Evolutionary conservation across 2,113 vertebrate species (phyloP).

Genomic region (Platysteira castanea): DNA sequence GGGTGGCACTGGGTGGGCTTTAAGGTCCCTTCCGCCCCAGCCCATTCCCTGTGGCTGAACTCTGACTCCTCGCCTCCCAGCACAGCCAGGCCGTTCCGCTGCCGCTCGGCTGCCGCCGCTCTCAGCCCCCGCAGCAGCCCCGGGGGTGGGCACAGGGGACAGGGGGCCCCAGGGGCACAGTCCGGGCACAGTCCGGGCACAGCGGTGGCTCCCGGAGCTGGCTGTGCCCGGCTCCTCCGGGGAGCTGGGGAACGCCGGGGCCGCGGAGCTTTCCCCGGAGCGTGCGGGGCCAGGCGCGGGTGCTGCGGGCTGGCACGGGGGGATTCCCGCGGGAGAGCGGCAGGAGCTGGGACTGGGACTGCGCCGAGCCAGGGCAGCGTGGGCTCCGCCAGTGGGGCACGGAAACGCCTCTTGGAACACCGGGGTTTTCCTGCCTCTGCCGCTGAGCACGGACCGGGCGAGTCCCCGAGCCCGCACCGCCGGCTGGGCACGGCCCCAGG

Average conservation of each 20-base stretch:
- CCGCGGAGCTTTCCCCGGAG: no score
- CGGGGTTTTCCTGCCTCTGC: not conserved
- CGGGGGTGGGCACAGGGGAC: fast-evolving
- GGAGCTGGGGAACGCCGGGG: no score
- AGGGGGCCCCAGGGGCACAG: fast-evolving
- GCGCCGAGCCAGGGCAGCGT: fast-evolving
- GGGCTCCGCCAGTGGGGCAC: no score
- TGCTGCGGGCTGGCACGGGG: no score
- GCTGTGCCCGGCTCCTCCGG: no score
- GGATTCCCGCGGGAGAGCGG: not conserved
- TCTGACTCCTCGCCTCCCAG: no score
- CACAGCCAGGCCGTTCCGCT: fast-evolving
- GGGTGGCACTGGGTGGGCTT: not conserved
- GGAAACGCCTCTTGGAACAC: not conserved
- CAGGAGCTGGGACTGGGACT: not conserved
- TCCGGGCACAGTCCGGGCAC: no score
- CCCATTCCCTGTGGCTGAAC: fast-evolving
- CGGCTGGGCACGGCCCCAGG: not conserved
- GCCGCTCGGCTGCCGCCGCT: fast-evolving
- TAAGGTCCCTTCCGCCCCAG: fast-evolving
- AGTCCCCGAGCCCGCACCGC: not conserved
- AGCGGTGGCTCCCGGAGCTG: not conserved
- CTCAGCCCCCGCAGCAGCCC: fast-evolving
- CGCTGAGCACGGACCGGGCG: not conserved
- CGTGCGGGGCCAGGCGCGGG: no score